phyloP scores from a whole-genome alignment of 2,113 vertebrate genomes.

The Aramus guarauna region DNA sequence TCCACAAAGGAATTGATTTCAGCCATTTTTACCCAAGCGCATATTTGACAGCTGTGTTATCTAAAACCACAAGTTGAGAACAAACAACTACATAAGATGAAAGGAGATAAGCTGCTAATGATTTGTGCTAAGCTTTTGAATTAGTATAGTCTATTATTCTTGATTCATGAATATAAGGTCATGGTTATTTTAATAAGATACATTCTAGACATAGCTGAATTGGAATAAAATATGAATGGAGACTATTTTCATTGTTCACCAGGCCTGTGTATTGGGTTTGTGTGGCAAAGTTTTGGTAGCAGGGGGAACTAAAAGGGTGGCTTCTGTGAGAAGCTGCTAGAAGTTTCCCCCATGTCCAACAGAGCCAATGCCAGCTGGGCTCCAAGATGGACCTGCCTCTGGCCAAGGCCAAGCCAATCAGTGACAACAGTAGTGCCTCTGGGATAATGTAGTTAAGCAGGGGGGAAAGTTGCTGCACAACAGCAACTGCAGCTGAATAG shows the following conservation, averaged over 20 bases:
- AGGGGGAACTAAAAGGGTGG: too few species aligned
- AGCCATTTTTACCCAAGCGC: neutral
- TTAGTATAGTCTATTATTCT: neutral
- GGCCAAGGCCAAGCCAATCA: too few species aligned
- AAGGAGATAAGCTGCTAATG: neutral
- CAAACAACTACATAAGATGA: neutral
- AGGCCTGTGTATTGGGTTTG: neutral
- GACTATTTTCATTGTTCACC: neutral
- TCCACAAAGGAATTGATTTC: neutral
- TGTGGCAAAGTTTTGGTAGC: too few species aligned
- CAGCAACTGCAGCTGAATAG: too few species aligned
- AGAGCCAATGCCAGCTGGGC: too few species aligned
- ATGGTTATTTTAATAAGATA: neutral
- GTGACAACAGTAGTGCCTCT: too few species aligned
- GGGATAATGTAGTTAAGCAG: too few species aligned
- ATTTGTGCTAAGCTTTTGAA: neutral
- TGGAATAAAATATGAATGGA: neutral
- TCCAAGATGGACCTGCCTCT: too few species aligned
- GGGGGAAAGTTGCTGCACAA: too few species aligned
- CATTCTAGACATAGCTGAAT: neutral
- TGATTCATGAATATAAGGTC: neutral
- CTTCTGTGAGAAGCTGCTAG: too few species aligned
- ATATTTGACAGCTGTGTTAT: neutral
- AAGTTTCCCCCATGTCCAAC: too few species aligned
- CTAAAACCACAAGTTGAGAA: neutral